Percentiles rank a stretch among this genome's conserved stretches.
phyloP scores from a whole-genome alignment of 2,797 vertebrate species.

The Coranthus polyacanthus region DNA sequence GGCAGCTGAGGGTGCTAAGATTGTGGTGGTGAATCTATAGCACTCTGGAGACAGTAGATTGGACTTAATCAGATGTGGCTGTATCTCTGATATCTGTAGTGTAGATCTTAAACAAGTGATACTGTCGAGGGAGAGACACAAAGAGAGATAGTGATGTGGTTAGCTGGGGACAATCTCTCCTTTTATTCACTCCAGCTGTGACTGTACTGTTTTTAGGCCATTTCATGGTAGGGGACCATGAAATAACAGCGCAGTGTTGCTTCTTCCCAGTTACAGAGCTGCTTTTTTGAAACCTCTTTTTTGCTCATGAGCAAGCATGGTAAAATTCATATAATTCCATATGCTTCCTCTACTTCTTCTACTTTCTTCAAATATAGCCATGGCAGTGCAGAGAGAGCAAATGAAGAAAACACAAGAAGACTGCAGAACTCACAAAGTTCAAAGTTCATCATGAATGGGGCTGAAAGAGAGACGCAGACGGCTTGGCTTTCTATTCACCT shows the following conservation, averaged over 20 bases:
- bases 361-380: constrained; percentile 35
- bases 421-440: constrained; percentile 33
- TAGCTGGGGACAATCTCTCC: constrained; percentile 33
- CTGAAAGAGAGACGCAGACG: constrained; percentile 35
- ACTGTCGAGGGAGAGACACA: constrained; percentile 29
- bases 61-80: constrained; percentile 52
- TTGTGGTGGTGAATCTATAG: constrained; percentile 4
- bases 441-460: constrained; percentile 27
- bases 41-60: constrained; percentile 32
- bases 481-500: constrained; percentile 37
- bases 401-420: constrained; percentile 45
- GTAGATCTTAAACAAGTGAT: constrained; percentile 59
- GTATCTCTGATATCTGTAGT: constrained; percentile 56
- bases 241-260: constrained; percentile 60
- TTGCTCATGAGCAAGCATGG: constrained; percentile 46
- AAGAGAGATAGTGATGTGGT: constrained; percentile 34
- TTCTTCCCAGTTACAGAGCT: constrained; percentile 31
- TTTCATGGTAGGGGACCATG: constrained; percentile 68
- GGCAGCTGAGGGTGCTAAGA: constrained; percentile 19
- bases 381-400: no score
- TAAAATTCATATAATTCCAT: constrained; percentile 33
- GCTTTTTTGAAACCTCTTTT: constrained; percentile 33
- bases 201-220: constrained; percentile 57
- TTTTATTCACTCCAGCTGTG: constrained; percentile 55
- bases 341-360: no score